Conservation (phyloP, 2,113 vertebrate species). For the Formicarius rufipectus region DNA sequence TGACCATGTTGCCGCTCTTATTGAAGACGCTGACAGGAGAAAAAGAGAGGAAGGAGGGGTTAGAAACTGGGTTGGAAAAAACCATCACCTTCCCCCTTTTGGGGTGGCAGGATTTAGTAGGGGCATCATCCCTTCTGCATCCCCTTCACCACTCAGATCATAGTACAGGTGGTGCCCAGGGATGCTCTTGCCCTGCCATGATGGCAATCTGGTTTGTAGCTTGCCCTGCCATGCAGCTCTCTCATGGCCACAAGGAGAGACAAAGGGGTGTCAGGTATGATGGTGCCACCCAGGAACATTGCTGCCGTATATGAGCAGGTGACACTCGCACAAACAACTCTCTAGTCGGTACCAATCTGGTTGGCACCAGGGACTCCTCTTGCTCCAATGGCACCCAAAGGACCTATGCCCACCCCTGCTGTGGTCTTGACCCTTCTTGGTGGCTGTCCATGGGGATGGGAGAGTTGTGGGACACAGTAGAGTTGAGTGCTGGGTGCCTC, state of each 20-base stretch:
- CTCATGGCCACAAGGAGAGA: neutral
- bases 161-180: neutral
- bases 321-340: accelerated
- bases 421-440: neutral
- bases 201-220: neutral
- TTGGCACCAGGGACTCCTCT: neutral
- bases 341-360: accelerated
- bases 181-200: neutral
- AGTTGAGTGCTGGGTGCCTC: neutral
- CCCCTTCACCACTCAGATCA: neutral
- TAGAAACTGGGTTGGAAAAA: neutral
- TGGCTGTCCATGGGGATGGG: neutral
- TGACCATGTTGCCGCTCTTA: conserved; percentile 76
- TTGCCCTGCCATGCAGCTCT: neutral
- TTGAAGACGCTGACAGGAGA: conserved; percentile 73
- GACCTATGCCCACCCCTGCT: neutral
- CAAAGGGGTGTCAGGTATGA: neutral
- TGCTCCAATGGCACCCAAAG: neutral
- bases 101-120: neutral
- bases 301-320: neutral
- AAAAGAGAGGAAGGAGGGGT: neutral
- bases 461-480: neutral
- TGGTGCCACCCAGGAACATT: neutral
- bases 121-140: neutral
- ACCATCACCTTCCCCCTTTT: too few relatives aligned